Base-by-base conservation (phyloP, 2,797 vertebrate genomes). In the Leontopithecus rosalia region DNA sequence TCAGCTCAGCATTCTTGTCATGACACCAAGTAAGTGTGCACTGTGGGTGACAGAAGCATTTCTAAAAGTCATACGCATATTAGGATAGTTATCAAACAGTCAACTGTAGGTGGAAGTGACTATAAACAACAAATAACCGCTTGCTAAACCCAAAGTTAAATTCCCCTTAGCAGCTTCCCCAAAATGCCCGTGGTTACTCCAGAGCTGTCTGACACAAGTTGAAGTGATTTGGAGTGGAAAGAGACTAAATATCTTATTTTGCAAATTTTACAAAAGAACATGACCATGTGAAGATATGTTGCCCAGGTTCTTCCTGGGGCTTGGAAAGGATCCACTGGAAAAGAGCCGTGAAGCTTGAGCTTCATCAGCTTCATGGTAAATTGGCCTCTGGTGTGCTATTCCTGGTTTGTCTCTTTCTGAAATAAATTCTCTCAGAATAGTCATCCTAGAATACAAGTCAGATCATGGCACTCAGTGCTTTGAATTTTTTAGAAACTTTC, bases 341-440 rank as follows among this genome's bases (percentile, higher is more conserved):
- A 50, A 84, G 26, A 61, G 17, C 43, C 64, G 70, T 55, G 26
- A 64, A 57, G 26, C 19, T 48, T 30, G 5, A 39, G 61, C 8
- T 46, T 79, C 11, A 20, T 82, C 46, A n/a, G 30, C 64, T 88
- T 96, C 15, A 8, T 64, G 64, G 10, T 52, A 30, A 57, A 82
- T 48, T 87, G 77, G 64, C 82, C 50, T 48, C 70, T 87, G 10
- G 28, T 86, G 57, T 92, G 43, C 26, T 90, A 11, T 70, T 86
- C 41, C 70, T 64, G n/a, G 41, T 39, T 95, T 91, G 19, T 20
- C 24, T 64, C 41, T 58, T 96, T 92, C 58, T 92, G 61, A 88
- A 91, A 77, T 92, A 73, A 90, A 77, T 90, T 85, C n/a, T 52
- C 79, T 72, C 15, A 72, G 76, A 83, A 64, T 90, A 81, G 83